Conservation (phyloP, 2,888 invertebrate species). For the Pardosa pseudoannulata region DNA sequence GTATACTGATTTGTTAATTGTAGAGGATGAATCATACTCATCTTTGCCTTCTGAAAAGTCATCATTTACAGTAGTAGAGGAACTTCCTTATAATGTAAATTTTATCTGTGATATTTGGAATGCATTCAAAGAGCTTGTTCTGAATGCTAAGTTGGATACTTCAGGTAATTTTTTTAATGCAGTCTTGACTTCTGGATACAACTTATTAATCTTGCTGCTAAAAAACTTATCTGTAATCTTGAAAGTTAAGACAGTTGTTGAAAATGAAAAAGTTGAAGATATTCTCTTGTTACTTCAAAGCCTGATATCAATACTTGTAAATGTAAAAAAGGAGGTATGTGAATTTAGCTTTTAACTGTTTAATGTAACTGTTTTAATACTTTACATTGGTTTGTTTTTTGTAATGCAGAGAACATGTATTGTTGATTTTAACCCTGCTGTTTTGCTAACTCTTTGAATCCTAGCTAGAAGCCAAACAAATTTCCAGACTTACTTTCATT, state of each 20-base stretch:
- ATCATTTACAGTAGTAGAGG: background rate
- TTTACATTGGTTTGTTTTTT: no score
- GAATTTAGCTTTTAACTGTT: no score
- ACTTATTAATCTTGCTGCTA: slow-evolving; percentile 41
- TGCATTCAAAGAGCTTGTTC: slow-evolving; percentile 37
- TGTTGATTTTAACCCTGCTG: no score
- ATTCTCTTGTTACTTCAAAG: slow-evolving; percentile 36
- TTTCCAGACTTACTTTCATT: no score
- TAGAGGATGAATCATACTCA: background rate
- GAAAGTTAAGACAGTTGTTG: slow-evolving; percentile 18
- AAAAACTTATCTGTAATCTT: slow-evolving; percentile 46
- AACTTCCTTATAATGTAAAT: slow-evolving; percentile 18
- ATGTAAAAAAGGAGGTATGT: slow-evolving; percentile 44
- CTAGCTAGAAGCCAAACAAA: no score
- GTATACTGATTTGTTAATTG: background rate
- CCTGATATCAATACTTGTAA: slow-evolving; percentile 43
- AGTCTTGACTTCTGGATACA: slow-evolving; percentile 37
- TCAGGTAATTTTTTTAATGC: slow-evolving; percentile 22
- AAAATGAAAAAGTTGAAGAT: slow-evolving; percentile 28
- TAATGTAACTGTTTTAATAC: background rate
- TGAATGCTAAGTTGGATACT: slow-evolving; percentile 25
- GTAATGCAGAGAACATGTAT: no score
- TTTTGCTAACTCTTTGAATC: no score
- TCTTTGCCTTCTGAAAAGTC: background rate
- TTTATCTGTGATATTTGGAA: slow-evolving; percentile 55